phyloP scores from a whole-genome alignment of 30 jellyfish, hydroid and myxozoan species.

The Nemopilema nomurai region DNA sequence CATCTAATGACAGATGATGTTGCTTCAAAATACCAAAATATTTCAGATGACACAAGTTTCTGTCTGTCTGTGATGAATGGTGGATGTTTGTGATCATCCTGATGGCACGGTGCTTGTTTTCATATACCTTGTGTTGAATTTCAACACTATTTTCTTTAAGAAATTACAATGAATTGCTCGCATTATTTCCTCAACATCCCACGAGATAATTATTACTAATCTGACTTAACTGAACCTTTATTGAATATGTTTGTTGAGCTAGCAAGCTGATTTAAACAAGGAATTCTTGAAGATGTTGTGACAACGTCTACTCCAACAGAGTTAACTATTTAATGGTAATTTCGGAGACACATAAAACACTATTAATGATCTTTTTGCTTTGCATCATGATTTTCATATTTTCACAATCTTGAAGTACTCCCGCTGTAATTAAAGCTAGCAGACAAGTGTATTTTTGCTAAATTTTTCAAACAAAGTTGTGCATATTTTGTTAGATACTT shows the following conservation, averaged over 20 bases:
- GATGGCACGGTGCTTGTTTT: not conserved
- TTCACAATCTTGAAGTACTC: not conserved
- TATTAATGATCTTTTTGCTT: too few species aligned
- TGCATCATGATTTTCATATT: too few species aligned
- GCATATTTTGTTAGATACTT: not conserved
- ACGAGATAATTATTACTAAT: not conserved
- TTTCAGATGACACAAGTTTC: slow-evolving; percentile 3
- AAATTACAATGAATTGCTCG: not conserved
- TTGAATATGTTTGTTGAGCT: not conserved
- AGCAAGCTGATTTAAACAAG: not conserved
- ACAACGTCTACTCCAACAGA: not conserved
- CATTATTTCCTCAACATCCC: not conserved
- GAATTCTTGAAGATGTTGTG: not conserved
- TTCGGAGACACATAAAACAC: not conserved
- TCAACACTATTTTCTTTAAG: too few species aligned
- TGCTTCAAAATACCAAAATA: not conserved
- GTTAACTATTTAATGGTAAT: not conserved
- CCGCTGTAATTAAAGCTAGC: not conserved
- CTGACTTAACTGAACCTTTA: not conserved
- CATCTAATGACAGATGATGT: slow-evolving; percentile 3
- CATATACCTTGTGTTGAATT: not conserved
- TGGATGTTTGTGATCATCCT: not conserved
- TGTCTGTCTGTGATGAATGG: not conserved
- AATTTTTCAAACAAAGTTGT: not conserved
- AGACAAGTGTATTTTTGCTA: not conserved